Conservation (phyloP, 2,888 invertebrate genomes). For the Chrysodeixis includens region DNA sequence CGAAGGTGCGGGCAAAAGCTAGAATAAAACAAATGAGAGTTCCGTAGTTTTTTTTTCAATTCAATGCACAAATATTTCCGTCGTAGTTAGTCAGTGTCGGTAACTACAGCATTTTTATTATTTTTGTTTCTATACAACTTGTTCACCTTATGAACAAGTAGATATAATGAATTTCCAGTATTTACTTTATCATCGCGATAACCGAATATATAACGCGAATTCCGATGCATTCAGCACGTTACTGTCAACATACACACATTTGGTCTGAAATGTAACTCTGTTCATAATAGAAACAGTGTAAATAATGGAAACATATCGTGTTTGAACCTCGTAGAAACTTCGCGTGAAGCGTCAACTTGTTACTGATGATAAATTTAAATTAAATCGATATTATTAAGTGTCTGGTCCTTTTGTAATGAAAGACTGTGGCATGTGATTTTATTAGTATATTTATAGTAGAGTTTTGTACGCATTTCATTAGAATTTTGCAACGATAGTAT, state of each 20-base stretch:
- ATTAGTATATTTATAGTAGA: too few species aligned
- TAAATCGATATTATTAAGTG: conserved; percentile 14
- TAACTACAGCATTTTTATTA: too few species aligned
- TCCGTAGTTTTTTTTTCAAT: too few species aligned
- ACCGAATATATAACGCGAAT: neutral
- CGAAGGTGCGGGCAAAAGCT: too few species aligned
- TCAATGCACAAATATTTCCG: too few species aligned
- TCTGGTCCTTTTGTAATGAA: neutral
- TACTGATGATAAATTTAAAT: conserved; percentile 32
- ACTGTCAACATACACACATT: conserved; percentile 1
- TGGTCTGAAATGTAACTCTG: neutral
- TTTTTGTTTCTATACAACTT: too few species aligned
- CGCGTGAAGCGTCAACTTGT: conserved; percentile 35
- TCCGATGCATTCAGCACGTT: neutral
- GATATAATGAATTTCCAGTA: neutral
- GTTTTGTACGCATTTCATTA: too few species aligned
- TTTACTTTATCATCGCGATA: neutral
- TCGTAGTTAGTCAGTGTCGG: too few species aligned
- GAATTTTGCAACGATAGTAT: too few species aligned
- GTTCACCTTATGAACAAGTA: too few species aligned
- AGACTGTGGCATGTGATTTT: neutral
- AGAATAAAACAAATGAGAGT: too few species aligned
- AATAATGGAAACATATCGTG: conserved; percentile 1
- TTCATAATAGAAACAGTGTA: neutral
- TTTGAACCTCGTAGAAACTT: conserved; percentile 17